phyloP scores from a whole-genome alignment of 2,888 invertebrate genomes.

The Cosmopolites sordidus region DNA sequence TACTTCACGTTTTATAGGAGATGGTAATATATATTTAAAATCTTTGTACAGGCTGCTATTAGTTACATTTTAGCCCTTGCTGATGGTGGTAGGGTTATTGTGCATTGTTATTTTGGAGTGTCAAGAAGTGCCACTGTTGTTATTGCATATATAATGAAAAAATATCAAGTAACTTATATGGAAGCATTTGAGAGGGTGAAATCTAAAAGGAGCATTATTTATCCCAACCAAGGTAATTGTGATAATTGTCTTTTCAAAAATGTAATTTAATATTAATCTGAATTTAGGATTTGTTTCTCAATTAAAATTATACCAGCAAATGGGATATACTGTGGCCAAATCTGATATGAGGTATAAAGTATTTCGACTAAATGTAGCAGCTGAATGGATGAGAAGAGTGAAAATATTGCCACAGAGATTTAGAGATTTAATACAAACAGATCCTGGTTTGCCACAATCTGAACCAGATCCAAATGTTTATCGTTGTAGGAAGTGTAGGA shows the following conservation, averaged over 20 bases:
- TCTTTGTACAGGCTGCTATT: background rate
- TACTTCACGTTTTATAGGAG: constrained; percentile 72
- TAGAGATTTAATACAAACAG: constrained; percentile 71
- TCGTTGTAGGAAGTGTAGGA: constrained; percentile 73
- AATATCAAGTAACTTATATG: constrained; percentile 65
- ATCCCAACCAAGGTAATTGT: constrained; percentile 59
- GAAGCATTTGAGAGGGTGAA: constrained; percentile 69
- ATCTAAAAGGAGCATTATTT: constrained; percentile 65
- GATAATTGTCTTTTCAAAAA: background rate
- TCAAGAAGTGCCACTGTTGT: constrained; percentile 86
- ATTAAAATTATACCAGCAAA: constrained; percentile 71
- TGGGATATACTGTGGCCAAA: constrained; percentile 68
- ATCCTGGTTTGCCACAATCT: constrained; percentile 66
- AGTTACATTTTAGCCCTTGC: constrained; percentile 16
- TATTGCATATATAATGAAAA: constrained; percentile 84
- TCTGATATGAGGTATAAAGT: constrained; percentile 67
- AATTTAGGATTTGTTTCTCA: constrained; percentile 70
- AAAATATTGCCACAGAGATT: constrained; percentile 79
- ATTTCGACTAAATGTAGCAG: constrained; percentile 73
- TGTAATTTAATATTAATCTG: background rate
- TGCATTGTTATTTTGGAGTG: constrained; percentile 90
- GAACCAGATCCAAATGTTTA: constrained; percentile 80
- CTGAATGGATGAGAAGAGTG: constrained; percentile 75
- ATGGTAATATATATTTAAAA: constrained; percentile 44
- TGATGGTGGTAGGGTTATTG: constrained; percentile 64